Evolutionary conservation across 1,140 invertebrate genomes (phyloP), one percentile per base, ranked within the genome.

Genomic region (Stenopsyche tienmushanensis): DNA sequence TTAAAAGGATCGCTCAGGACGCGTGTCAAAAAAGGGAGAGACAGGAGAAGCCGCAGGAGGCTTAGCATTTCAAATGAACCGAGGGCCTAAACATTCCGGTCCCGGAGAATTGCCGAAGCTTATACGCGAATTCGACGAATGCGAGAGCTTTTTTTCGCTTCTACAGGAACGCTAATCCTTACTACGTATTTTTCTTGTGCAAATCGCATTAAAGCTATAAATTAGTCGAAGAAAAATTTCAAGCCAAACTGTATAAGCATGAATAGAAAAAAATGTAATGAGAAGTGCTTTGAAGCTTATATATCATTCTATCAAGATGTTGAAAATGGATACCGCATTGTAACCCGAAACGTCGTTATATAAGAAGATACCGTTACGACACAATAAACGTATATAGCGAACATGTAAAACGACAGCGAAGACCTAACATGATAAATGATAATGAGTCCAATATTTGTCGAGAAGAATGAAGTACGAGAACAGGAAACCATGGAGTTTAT

Each of bases 1-100:
- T 69, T 69, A 65, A 65, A 64, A 41, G 58, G 63, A 62, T 69
- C 17, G 54, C 21, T 23, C 44, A 47, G 54, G 62, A 66, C 57
- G 50, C 55, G 54, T 54, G 62, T 60, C 66, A 64, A 53, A 58
- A 39, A 39, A 52, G 39, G 39, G 54, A 47, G 42, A 45, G 41
- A 57, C 49, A 53, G 26, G 47, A 24, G 55, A 57, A 18, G 29
- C 44, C 62, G 55, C 55, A 10, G 10, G 47, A 52, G 62, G 52
- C 65, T 55, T 58, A 55, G 57, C 55, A 68, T 64, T 68, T 64
- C 54, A 64, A 52, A 64, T 59, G 60, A 53, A 52, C 39, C 41
- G 55, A 34, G 13, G 13, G 5, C 29, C 29, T 34, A 13, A 7
- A 34, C 29, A 34, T 34, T 24, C 23, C 50, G 50, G 54, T 5